phyloP scores from a whole-genome alignment of 2,113 vertebrate genomes.

The Bolborhynchus lineola region DNA sequence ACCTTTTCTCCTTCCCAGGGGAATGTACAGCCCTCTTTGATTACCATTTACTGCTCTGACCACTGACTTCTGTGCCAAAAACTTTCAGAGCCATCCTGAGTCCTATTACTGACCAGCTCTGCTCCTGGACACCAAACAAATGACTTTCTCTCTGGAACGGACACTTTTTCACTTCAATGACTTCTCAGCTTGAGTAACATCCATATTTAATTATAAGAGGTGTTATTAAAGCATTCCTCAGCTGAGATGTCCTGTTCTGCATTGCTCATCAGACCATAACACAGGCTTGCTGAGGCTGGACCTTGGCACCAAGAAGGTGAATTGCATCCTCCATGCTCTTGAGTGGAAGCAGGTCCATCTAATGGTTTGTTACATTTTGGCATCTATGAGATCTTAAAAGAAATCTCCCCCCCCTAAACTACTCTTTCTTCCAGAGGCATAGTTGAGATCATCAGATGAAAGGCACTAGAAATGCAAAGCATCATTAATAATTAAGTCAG shows the following conservation, averaged over 20 bases:
- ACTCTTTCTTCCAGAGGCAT: background rate
- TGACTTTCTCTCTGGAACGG: background rate
- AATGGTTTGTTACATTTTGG: background rate
- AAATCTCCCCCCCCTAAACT: background rate
- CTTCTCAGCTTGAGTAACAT: background rate
- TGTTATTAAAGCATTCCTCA: background rate
- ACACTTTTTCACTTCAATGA: background rate
- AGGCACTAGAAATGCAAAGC: background rate
- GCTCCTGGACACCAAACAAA: background rate
- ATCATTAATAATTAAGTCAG: slow-evolving; percentile 27
- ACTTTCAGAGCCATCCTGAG: background rate
- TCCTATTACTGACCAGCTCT: background rate
- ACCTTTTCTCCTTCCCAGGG: too few relatives aligned
- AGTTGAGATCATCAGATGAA: background rate
- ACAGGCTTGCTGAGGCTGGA: background rate
- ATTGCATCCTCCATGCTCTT: accelerated
- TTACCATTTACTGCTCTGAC: too few relatives aligned
- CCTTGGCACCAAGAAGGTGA: background rate
- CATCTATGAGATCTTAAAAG: background rate
- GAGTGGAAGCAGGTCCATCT: background rate
- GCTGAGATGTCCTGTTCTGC: background rate
- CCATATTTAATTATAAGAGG: background rate
- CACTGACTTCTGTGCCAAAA: background rate
- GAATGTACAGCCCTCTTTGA: too few relatives aligned
- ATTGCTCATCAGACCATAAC: background rate